Evolutionary conservation across 2,113 vertebrate genomes (phyloP).

Genomic region (Numenius arquata): DNA sequence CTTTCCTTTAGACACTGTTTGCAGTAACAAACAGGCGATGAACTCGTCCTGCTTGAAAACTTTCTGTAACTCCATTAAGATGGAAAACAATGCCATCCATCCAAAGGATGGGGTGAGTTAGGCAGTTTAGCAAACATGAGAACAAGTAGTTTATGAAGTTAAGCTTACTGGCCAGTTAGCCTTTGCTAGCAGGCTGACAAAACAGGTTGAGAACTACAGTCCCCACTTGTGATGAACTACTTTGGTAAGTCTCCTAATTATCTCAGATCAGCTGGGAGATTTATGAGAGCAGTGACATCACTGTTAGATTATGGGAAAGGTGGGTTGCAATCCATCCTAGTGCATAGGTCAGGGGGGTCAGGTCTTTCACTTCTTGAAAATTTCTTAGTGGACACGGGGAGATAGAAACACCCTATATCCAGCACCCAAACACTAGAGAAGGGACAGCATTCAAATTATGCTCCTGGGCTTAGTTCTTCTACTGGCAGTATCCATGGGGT

Average conservation of each 20-base stretch:
- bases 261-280: neutral
- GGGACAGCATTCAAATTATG: neutral
- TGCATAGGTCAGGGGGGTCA: neutral
- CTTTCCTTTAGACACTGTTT: neutral
- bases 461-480: neutral
- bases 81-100: neutral
- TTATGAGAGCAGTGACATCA: neutral
- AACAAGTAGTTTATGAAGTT: neutral
- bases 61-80: neutral
- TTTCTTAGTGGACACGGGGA: neutral
- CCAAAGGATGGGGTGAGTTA: neutral
- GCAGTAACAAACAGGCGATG: neutral
- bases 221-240: neutral
- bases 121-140: neutral
- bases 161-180: neutral
- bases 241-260: neutral
- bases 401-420: neutral
- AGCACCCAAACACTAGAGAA: neutral
- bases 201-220: neutral
- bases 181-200: neutral
- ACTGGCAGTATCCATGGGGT: neutral
- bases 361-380: neutral
- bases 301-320: neutral
- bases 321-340: neutral
- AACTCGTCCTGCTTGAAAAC: neutral